Percentiles rank a stretch among this genome's conserved stretches.
Evolutionary conservation across 2,888 invertebrate genomes (phyloP).

Genomic region (Lysandra bellargus): DNA sequence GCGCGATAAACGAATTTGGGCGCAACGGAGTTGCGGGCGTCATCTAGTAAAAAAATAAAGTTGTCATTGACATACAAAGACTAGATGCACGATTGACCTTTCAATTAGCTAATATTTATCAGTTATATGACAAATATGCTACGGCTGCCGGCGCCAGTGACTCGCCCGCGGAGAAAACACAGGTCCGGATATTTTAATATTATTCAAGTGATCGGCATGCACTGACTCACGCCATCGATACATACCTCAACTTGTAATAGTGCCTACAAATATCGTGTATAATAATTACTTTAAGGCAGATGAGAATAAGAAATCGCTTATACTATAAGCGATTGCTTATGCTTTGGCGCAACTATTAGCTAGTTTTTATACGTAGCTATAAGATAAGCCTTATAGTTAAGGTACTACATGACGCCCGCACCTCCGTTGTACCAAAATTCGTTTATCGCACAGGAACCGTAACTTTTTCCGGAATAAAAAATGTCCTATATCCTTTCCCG

Average conservation of each 20-base stretch:
- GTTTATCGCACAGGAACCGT: too few relatives aligned
- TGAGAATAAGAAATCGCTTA: not conserved
- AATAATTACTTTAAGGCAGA: not conserved
- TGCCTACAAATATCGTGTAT: not conserved
- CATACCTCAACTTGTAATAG: conserved; percentile 5
- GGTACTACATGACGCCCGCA: too few relatives aligned
- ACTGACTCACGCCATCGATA: not conserved
- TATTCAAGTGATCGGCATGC: conserved; percentile 11
- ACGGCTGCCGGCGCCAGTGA: not conserved
- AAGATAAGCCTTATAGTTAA: too few relatives aligned
- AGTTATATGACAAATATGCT: not conserved
- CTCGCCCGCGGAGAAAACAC: not conserved
- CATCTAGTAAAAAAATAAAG: too few relatives aligned
- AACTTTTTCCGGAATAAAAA: too few relatives aligned
- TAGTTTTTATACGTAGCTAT: too few relatives aligned
- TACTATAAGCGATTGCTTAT: too few relatives aligned
- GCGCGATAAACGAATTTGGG: too few relatives aligned
- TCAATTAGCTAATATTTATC: not conserved
- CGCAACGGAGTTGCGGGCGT: too few relatives aligned
- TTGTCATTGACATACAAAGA: not conserved
- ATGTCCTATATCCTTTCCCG: too few relatives aligned
- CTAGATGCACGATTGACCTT: not conserved
- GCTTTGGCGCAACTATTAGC: too few relatives aligned
- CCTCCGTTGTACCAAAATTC: too few relatives aligned
- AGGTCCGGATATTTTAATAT: conserved; percentile 16